Evolutionary conservation across 2,113 vertebrate genomes (phyloP).

Genomic region (Nerophis ophidion): DNA sequence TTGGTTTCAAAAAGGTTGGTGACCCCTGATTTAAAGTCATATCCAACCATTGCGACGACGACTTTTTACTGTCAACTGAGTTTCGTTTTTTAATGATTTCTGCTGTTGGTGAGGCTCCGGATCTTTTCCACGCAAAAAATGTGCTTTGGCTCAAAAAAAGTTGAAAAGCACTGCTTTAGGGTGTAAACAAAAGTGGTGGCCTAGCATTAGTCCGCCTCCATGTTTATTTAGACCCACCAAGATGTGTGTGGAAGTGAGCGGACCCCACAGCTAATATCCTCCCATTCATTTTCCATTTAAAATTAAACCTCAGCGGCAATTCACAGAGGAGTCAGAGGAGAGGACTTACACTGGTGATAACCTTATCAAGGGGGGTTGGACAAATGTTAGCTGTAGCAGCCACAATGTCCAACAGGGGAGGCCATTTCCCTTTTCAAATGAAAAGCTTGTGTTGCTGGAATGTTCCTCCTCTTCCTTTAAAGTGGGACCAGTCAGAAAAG

Average conservation of each 20-base stretch:
- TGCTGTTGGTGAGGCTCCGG: too few relatives aligned
- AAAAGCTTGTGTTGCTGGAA: slow-evolving; percentile 34
- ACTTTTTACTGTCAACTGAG: too few relatives aligned
- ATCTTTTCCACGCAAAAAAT: too few relatives aligned
- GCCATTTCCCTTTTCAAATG: slow-evolving; percentile 63
- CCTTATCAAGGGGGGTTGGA: slow-evolving; percentile 25
- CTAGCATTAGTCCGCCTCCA: slow-evolving; percentile 35
- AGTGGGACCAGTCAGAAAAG: slow-evolving; percentile 1
- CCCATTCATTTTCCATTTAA: slow-evolving; percentile 81
- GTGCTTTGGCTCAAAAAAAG: too few relatives aligned
- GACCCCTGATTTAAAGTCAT: too few relatives aligned
- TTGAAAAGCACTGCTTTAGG: slow-evolving; percentile 40
- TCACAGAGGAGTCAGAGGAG: slow-evolving; percentile 50
- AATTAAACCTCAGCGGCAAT: slow-evolving; percentile 67
- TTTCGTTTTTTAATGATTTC: too few relatives aligned
- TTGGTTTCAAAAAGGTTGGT: too few relatives aligned
- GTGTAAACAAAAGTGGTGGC: slow-evolving; percentile 28
- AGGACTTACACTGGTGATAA: slow-evolving; percentile 38
- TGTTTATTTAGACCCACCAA: slow-evolving; percentile 41
- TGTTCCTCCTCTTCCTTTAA: slow-evolving; percentile 2
- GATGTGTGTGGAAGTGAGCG: slow-evolving; percentile 42
- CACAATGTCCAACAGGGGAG: slow-evolving; percentile 67
- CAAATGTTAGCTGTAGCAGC: slow-evolving; percentile 49
- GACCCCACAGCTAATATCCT: slow-evolving; percentile 73
- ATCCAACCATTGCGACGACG: too few relatives aligned